Percentiles rank a stretch among this genome's conserved stretches.
phyloP scores from a whole-genome alignment of 1,140 invertebrate genomes.

The Chelonus insularis region DNA sequence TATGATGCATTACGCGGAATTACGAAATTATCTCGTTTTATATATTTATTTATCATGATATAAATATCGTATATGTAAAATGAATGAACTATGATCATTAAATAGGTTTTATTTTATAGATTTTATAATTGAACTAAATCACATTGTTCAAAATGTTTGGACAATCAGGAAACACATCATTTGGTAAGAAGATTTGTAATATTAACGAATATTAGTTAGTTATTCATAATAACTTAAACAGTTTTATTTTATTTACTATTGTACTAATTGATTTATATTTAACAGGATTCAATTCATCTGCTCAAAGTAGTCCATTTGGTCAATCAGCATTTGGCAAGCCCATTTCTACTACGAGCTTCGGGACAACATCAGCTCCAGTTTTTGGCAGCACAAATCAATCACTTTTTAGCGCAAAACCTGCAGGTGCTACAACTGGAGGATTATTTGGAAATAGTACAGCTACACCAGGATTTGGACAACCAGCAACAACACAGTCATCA shows the following conservation, averaged over 20 bases:
- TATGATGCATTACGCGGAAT: too few species aligned
- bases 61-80: too few species aligned
- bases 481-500: slow-evolving; percentile 53
- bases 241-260: too few species aligned
- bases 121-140: background rate
- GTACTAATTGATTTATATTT: too few species aligned
- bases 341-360: slow-evolving; percentile 57
- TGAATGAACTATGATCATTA: too few species aligned
- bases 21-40: too few species aligned
- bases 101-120: too few species aligned
- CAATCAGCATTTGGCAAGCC: slow-evolving; percentile 61
- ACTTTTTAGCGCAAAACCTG: slow-evolving; percentile 66
- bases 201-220: background rate
- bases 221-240: too few species aligned
- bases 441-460: slow-evolving; percentile 51
- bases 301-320: slow-evolving; percentile 57
- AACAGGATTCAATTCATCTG: slow-evolving; percentile 45
- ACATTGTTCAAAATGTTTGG: slow-evolving; percentile 1
- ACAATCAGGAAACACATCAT: slow-evolving; percentile 4
- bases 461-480: slow-evolving; percentile 58
- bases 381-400: slow-evolving; percentile 59
- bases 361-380: slow-evolving; percentile 50
- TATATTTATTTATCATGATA: too few species aligned
- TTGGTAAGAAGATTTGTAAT: too few species aligned
- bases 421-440: slow-evolving; percentile 59